Conservation (phyloP, 1,140 invertebrate genomes). For the Hestina assimilis region DNA sequence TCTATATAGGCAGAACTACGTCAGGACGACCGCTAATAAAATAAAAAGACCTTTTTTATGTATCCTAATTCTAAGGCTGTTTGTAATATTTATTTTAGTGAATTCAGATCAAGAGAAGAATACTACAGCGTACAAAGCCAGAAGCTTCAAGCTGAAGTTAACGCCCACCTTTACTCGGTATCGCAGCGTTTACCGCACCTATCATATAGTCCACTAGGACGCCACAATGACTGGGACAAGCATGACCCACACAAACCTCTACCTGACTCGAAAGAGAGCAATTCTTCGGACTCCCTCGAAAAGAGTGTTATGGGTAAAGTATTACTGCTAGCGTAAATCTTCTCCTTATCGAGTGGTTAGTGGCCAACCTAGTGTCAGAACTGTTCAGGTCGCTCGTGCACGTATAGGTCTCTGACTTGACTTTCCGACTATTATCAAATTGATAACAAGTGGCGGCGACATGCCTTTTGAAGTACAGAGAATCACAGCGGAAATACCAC, state of each 20-base stretch:
- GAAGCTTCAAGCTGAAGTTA: conserved; percentile 72
- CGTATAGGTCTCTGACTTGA: too few species aligned
- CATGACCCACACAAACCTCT: conserved; percentile 69
- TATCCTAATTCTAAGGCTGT: neutral
- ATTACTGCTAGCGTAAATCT: too few species aligned
- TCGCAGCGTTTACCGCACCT: conserved; percentile 70
- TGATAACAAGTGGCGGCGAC: too few species aligned
- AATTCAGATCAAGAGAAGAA: conserved; percentile 73
- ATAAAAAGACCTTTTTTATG: too few species aligned
- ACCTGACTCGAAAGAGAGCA: conserved; percentile 73
- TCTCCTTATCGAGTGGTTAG: too few species aligned
- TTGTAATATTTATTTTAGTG: conserved; percentile 45
- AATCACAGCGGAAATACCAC: too few species aligned
- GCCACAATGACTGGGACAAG: conserved; percentile 75
- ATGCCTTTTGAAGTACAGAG: too few species aligned
- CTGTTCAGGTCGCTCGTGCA: too few species aligned
- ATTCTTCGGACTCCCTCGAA: conserved; percentile 73
- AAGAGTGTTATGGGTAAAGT: conserved; percentile 73
- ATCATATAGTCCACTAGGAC: conserved; percentile 70
- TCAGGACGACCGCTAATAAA: too few species aligned
- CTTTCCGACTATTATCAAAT: too few species aligned
- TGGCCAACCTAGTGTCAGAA: too few species aligned
- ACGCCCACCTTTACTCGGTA: conserved; percentile 73
- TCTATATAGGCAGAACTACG: too few species aligned
- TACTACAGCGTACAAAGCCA: conserved; percentile 75